A percentile compares a stretch with the other conserved stretches of the same genome.
Evolutionary conservation across 2,113 vertebrate genomes (phyloP).

Genomic region (Pygoscelis antarcticus): DNA sequence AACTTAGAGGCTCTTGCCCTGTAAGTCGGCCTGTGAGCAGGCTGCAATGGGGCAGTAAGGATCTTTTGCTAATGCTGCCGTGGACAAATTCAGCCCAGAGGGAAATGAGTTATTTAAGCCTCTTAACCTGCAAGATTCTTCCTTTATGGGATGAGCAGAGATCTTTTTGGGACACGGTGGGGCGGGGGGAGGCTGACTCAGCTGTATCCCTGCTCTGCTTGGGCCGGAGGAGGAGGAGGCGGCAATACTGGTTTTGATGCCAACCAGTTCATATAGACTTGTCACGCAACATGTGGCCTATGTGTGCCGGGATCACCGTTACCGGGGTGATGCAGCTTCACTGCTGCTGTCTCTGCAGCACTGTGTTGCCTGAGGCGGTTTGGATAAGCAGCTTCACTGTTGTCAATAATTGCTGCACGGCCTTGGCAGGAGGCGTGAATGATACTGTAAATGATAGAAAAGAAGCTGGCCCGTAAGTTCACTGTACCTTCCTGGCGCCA

Average conservation of each 20-base stretch:
- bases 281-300: not conserved
- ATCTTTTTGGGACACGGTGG: not conserved
- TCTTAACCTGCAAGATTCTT: not conserved
- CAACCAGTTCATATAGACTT: rapidly evolving
- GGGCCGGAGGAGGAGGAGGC: not conserved
- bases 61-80: rapidly evolving
- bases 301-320: not conserved
- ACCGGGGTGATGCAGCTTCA: not conserved
- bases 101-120: not conserved
- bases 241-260: not conserved
- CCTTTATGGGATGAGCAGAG: not conserved
- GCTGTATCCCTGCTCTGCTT: not conserved
- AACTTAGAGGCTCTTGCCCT: not conserved
- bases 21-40: too few species aligned
- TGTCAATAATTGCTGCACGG: not conserved
- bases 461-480: not conserved
- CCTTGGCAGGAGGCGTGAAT: not conserved
- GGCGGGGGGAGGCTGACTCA: not conserved
- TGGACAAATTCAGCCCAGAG: not conserved
- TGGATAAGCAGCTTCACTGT: not conserved
- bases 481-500: not conserved
- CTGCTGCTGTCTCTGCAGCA: not conserved
- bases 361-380: rapidly evolving
- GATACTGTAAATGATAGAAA: not conserved
- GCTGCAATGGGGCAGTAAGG: rapidly evolving